Evolutionary conservation across 2,888 invertebrate species (phyloP).

Genomic region (Abrostola triplasia): DNA sequence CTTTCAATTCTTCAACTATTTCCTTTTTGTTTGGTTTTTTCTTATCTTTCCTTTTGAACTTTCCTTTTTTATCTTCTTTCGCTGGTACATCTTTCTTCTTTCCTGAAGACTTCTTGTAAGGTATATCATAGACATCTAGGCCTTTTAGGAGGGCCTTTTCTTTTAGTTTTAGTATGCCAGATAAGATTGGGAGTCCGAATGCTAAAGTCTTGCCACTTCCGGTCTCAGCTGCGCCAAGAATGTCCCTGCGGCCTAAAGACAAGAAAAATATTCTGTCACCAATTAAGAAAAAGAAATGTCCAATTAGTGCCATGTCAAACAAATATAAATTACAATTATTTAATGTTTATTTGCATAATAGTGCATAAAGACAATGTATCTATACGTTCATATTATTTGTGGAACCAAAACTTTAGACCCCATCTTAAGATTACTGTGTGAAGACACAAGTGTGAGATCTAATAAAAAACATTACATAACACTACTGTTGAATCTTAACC

Average conservation of each 20-base stretch:
- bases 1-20: slow-evolving; percentile 50
- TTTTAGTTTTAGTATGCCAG: slow-evolving; percentile 93
- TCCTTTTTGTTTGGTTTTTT: slow-evolving; percentile 45
- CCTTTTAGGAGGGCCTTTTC: slow-evolving; percentile 77
- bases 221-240: slow-evolving; percentile 99
- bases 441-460: too few relatives aligned
- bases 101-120: slow-evolving; percentile 73
- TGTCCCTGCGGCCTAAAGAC: slow-evolving; percentile 92
- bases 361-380: too few relatives aligned
- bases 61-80: slow-evolving; percentile 33
- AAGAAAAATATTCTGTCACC: background rate
- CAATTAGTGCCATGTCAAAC: too few relatives aligned
- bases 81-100: slow-evolving; percentile 65
- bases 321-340: too few relatives aligned
- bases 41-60: slow-evolving; percentile 37
- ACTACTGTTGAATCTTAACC: too few relatives aligned
- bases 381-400: too few relatives aligned
- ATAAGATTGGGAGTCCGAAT: slow-evolving; percentile 97
- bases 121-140: slow-evolving; percentile 78
- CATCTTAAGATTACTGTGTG: too few relatives aligned
- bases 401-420: too few relatives aligned
- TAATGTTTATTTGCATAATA: too few relatives aligned
- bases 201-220: slow-evolving; percentile 99
- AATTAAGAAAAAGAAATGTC: too few relatives aligned
- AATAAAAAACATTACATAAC: too few relatives aligned